phyloP scores from a whole-genome alignment of 2,797 vertebrate genomes.

The Sebastes reedi region DNA sequence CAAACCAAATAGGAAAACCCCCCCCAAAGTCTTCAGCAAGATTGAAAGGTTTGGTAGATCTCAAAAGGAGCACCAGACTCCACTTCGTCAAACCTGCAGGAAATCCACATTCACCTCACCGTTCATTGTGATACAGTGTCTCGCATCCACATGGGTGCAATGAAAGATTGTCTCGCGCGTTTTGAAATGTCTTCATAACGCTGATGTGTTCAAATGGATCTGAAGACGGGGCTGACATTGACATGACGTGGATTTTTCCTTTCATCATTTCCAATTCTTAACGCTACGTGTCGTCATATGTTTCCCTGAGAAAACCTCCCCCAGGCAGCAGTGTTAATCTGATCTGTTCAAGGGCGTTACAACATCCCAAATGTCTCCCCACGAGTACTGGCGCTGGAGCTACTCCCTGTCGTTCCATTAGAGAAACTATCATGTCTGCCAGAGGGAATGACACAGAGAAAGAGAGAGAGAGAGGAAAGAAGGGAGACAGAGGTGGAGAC shows the following conservation, averaged over 20 bases:
- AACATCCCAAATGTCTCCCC: conserved; percentile 10
- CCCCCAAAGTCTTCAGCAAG: background rate
- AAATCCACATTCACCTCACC: background rate
- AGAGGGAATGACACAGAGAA: background rate
- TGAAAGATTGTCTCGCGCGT: background rate
- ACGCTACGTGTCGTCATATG: background rate
- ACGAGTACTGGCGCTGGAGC: background rate
- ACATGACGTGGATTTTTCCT: conserved; percentile 4
- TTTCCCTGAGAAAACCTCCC: conserved; percentile 3
- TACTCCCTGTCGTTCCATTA: conserved; percentile 10
- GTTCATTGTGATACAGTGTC: background rate
- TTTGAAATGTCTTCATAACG: background rate
- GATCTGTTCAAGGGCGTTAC: conserved; percentile 39
- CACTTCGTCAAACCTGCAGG: conserved; percentile 10
- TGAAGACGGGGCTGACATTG: background rate
- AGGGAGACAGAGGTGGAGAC: background rate
- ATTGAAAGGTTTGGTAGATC: background rate
- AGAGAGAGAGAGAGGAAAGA: background rate
- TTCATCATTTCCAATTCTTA: conserved; percentile 2
- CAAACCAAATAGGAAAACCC: background rate
- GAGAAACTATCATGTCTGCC: conserved; percentile 14
- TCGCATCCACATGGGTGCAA: background rate
- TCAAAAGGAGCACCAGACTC: background rate
- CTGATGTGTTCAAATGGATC: background rate
- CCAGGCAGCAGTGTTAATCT: conserved; percentile 23